These are phyloP conservation scores for Clarias pachynema DNA, from an alignment of 2,797 vertebrate species.

Conservation along the genomic window DNA sequence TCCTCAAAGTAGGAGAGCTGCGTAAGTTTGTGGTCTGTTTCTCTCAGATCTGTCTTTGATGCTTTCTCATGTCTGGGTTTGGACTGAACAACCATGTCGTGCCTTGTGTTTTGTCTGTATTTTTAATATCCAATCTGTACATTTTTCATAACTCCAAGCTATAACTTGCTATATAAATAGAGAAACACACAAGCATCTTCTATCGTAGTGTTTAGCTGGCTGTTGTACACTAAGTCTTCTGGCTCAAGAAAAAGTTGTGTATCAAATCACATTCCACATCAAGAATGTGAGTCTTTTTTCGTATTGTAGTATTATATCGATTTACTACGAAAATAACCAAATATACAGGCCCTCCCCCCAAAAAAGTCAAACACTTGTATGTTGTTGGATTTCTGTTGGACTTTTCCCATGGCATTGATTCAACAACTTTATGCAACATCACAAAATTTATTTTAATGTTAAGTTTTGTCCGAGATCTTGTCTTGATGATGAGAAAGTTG, in stretches of 20 bases:
- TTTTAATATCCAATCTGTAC: background rate
- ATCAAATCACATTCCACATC: background rate
- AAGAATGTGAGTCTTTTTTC: background rate
- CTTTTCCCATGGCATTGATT: too few species aligned
- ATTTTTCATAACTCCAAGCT: background rate
- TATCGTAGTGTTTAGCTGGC: background rate
- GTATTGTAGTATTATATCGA: too few species aligned
- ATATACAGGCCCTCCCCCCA: too few species aligned
- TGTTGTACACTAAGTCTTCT: background rate
- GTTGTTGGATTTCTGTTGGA: too few species aligned
- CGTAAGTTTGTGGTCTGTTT: constrained; percentile 81
- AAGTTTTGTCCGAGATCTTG: too few species aligned
- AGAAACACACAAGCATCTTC: too few species aligned
- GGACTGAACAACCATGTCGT: background rate
- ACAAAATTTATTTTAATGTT: too few species aligned
- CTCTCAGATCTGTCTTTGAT: background rate
- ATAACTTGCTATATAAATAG: too few species aligned
- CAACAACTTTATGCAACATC: too few species aligned
- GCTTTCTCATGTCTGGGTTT: background rate
- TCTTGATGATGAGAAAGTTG: too few species aligned
- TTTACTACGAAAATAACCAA: too few species aligned
- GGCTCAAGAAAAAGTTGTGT: background rate
- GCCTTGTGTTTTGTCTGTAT: background rate
- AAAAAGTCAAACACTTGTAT: too few species aligned
- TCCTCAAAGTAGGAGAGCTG: constrained; percentile 95